These are phyloP conservation scores for Melanotus villosus DNA, from an alignment of 2,888 invertebrate species.

Conservation along the genomic window DNA sequence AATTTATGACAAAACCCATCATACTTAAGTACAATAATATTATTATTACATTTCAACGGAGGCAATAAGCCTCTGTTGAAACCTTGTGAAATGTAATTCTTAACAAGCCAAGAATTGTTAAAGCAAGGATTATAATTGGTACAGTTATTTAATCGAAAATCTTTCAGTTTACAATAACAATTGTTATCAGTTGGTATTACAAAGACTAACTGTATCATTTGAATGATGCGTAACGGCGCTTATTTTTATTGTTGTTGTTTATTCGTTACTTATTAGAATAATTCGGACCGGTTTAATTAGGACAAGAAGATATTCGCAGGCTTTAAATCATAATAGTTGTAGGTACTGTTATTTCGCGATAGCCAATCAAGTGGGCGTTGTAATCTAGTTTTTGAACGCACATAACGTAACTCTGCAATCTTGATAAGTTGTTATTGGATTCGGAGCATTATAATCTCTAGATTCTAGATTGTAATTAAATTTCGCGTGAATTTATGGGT, in stretches of 20 bases:
- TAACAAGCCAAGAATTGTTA: no score
- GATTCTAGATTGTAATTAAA: background rate
- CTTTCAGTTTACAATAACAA: slow-evolving; percentile 3
- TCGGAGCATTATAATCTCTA: background rate
- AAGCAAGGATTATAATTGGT: background rate
- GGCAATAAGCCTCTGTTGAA: no score
- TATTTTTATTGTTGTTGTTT: no score
- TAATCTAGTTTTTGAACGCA: slow-evolving; percentile 17
- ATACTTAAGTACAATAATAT: no score
- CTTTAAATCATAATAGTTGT: no score
- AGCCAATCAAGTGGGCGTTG: slow-evolving; percentile 4
- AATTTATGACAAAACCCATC: no score
- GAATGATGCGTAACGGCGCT: background rate
- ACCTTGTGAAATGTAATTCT: no score
- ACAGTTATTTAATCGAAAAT: slow-evolving; percentile 13
- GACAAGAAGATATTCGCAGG: no score
- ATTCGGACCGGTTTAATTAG: no score
- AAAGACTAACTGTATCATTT: slow-evolving; percentile 5
- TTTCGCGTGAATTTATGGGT: background rate
- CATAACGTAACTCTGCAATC: background rate
- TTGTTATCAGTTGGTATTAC: slow-evolving; percentile 5
- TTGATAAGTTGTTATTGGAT: slow-evolving; percentile 11
- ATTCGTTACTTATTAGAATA: no score
- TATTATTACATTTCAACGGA: no score
- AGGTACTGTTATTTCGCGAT: slow-evolving; percentile 7